These are phyloP conservation scores for Hormiphora californensis DNA, from an alignment of 37 sponge, comb jelly and placozoan species.

Conservation along the genomic window DNA sequence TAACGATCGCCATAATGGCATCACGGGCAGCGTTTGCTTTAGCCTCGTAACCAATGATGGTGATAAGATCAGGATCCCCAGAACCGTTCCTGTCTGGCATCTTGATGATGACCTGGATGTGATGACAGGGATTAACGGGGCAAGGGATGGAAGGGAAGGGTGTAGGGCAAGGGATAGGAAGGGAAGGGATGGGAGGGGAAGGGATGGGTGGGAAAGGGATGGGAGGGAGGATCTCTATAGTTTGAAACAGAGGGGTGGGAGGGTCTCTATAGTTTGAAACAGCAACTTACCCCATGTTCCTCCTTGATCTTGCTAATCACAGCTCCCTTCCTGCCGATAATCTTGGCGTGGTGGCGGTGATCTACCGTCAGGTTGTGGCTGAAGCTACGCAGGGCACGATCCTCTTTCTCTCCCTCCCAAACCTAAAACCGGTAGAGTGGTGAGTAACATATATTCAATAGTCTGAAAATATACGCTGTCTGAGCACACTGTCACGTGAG, in stretches of 20 bases:
- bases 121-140: neutral
- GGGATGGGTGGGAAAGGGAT: too few species aligned
- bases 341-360: slow-evolving; percentile 73
- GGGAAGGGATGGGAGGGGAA: neutral
- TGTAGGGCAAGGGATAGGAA: neutral
- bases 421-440: neutral
- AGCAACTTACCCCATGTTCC: slow-evolving; percentile 61
- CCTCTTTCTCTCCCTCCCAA: neutral
- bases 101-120: slow-evolving; percentile 69
- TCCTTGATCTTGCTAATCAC: slow-evolving; percentile 74
- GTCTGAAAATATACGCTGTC: too few species aligned
- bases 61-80: slow-evolving; percentile 59
- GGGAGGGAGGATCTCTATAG: neutral
- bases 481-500: too few species aligned
- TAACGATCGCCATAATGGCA: slow-evolving; percentile 70
- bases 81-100: slow-evolving; percentile 48
- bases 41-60: slow-evolving; percentile 76
- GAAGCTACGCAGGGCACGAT: slow-evolving; percentile 62
- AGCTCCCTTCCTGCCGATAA: slow-evolving; percentile 76
- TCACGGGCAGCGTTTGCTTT: slow-evolving; percentile 73
- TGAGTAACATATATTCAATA: too few species aligned
- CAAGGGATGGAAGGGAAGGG: neutral
- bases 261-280: neutral
- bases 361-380: slow-evolving; percentile 59
- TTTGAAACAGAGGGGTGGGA: neutral